Evolutionary conservation across 2,888 invertebrate species (phyloP).

Genomic region (Germaria angustata): DNA sequence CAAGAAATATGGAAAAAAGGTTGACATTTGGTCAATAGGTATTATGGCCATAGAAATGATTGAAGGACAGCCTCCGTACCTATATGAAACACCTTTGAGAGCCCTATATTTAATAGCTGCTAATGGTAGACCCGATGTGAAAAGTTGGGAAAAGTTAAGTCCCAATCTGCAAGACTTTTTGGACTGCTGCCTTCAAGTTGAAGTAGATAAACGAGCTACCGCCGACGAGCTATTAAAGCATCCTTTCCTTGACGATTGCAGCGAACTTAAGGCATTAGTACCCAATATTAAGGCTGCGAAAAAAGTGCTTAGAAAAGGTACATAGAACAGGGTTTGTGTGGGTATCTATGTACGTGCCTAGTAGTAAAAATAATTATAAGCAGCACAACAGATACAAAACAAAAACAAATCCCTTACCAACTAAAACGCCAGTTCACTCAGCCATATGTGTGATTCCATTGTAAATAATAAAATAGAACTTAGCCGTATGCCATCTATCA

Average conservation of each 20-base stretch:
- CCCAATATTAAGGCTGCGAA: conserved; percentile 96
- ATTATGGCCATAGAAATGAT: conserved; percentile 98
- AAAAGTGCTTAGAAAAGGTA: conserved; percentile 83
- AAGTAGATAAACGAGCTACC: conserved; percentile 92
- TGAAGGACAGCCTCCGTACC: conserved; percentile 97
- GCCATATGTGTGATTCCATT: conserved; percentile 59
- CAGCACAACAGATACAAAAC: conserved; percentile 1
- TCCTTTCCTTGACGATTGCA: conserved; percentile 91
- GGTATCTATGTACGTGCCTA: conserved; percentile 66
- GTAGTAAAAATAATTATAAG: conserved; percentile 32
- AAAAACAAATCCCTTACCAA: conserved; percentile 19
- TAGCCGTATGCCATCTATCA: conserved; percentile 36
- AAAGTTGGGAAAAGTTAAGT: conserved; percentile 89
- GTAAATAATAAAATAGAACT: conserved; percentile 52
- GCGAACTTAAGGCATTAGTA: conserved; percentile 89
- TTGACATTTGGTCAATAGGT: conserved; percentile 97
- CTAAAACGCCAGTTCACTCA: conserved; percentile 50
- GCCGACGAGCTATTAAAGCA: conserved; percentile 94
- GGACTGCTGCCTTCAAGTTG: conserved; percentile 93
- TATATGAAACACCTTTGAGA: conserved; percentile 94
- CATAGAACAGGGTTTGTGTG: conserved; percentile 65
- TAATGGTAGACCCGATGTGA: conserved; percentile 95
- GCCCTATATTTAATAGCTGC: conserved; percentile 97
- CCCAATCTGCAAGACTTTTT: conserved; percentile 89
- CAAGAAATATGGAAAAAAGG: conserved; percentile 95